Evolutionary conservation across 2,113 vertebrate genomes (phyloP).

Genomic region (Phainopepla nitens): DNA sequence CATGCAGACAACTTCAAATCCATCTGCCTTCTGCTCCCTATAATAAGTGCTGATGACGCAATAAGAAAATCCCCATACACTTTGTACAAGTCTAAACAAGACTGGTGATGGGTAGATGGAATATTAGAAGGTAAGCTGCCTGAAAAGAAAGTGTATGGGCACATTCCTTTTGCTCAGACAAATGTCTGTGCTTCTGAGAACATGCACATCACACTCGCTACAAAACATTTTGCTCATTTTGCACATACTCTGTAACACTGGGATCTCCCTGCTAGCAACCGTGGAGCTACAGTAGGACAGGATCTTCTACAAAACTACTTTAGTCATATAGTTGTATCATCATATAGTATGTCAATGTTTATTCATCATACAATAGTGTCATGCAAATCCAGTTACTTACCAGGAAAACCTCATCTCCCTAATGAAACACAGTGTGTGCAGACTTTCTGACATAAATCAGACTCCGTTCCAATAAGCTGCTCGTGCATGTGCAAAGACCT

Average conservation of each 20-base stretch:
- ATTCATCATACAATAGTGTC: not conserved
- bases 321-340: not conserved
- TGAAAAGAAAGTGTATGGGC: not conserved
- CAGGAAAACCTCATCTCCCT: not conserved
- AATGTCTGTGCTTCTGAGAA: not conserved
- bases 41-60: not conserved
- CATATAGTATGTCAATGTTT: not conserved
- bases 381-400: not conserved
- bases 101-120: not conserved
- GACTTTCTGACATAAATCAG: not conserved
- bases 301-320: not conserved
- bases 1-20: not conserved
- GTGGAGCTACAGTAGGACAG: not conserved
- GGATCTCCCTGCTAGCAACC: not conserved
- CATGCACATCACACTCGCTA: not conserved
- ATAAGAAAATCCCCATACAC: not conserved
- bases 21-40: not conserved
- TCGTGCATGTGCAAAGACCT: accelerated
- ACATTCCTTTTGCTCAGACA: not conserved
- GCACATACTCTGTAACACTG: not conserved
- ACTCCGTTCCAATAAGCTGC: not conserved
- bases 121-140: not conserved
- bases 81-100: not conserved
- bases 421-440: not conserved
- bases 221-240: not conserved